phyloP scores from a whole-genome alignment of 2,888 invertebrate species.

The Oscheius myriophilus region DNA sequence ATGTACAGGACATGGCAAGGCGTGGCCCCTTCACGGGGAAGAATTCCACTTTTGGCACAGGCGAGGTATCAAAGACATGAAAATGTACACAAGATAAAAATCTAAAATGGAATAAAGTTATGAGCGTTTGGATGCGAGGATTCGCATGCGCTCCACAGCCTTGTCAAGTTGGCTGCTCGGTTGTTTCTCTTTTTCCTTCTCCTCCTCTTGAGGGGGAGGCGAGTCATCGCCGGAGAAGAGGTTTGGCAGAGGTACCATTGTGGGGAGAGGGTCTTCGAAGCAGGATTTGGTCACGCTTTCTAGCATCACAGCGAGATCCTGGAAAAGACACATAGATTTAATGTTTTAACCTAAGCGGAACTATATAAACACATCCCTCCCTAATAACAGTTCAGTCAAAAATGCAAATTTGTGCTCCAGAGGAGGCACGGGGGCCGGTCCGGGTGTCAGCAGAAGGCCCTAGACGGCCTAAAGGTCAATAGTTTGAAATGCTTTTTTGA shows the following conservation, averaged over 20 bases:
- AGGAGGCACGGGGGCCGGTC: too few species aligned
- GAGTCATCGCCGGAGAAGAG: conserved; percentile 24
- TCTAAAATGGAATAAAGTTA: conserved; percentile 10
- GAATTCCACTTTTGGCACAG: too few species aligned
- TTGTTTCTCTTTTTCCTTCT: conserved; percentile 7
- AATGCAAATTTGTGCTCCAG: too few species aligned
- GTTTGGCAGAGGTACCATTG: conserved; percentile 30
- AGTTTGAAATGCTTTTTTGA: too few species aligned
- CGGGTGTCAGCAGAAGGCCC: too few species aligned
- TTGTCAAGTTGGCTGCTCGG: conserved; percentile 44
- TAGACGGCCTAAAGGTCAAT: too few species aligned
- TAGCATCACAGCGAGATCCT: conserved; percentile 45
- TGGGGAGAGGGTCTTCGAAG: conserved; percentile 25
- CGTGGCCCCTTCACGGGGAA: neutral
- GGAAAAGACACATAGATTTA: neutral
- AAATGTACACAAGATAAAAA: conserved; percentile 3
- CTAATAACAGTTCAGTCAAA: too few species aligned
- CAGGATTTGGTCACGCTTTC: conserved; percentile 33
- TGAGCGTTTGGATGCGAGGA: conserved; percentile 29
- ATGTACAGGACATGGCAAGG: conserved; percentile 11
- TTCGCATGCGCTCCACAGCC: conserved; percentile 47
- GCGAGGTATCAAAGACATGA: too few species aligned
- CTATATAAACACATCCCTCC: too few species aligned
- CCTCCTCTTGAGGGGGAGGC: conserved; percentile 10
- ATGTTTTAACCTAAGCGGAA: too few species aligned